phyloP scores from a whole-genome alignment of 2,888 invertebrate genomes.

The Cheilosia scutellata region DNA sequence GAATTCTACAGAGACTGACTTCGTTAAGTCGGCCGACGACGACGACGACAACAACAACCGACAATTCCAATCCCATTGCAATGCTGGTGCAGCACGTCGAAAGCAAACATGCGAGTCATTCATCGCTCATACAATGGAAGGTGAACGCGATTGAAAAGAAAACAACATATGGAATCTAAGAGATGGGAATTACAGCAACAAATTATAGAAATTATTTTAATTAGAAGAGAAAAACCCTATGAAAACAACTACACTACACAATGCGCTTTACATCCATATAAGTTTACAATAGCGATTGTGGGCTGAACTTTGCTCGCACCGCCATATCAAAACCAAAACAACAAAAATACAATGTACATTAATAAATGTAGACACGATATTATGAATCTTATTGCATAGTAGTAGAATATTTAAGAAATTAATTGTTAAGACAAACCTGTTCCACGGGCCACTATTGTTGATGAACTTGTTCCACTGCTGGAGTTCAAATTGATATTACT shows the following conservation, averaged over 20 bases:
- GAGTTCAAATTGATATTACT: conserved; percentile 55
- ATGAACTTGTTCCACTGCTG: conserved; percentile 66
- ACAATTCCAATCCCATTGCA: conserved; percentile 61
- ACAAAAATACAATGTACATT: not conserved
- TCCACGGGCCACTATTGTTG: conserved; percentile 69
- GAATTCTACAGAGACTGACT: conserved; percentile 48
- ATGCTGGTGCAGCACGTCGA: conserved; percentile 6
- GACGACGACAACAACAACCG: conserved; percentile 22
- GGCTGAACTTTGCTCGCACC: not conserved
- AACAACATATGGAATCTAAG: conserved; percentile 17
- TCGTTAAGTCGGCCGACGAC: conserved; percentile 37
- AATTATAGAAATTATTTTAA: conserved; percentile 59
- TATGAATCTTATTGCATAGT: not conserved
- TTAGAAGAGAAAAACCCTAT: conserved; percentile 48
- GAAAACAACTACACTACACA: conserved; percentile 19
- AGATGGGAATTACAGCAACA: conserved; percentile 20
- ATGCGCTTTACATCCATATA: conserved; percentile 30
- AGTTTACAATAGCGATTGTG: not conserved
- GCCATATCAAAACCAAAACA: conserved; percentile 12
- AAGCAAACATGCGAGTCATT: conserved; percentile 25
- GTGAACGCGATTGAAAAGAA: conserved; percentile 31
- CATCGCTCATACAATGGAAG: conserved; percentile 7
- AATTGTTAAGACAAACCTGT: conserved; percentile 68
- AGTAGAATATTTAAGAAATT: conserved; percentile 64
- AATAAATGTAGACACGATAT: conserved; percentile 9